Conservation (phyloP, 2,113 vertebrate genomes). For the Felis catus region DNA sequence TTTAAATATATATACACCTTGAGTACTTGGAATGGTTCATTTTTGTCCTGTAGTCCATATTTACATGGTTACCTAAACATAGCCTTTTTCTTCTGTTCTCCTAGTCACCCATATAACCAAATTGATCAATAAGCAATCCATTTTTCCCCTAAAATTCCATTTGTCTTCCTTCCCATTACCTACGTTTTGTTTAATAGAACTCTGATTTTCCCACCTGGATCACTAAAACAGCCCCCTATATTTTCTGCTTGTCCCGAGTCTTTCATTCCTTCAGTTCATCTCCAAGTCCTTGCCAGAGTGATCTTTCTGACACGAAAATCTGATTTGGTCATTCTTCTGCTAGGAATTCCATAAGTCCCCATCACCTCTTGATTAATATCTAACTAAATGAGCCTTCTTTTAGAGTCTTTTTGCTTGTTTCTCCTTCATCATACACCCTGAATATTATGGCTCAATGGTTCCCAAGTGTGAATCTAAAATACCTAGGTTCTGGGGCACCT, state of each 20-base stretch:
- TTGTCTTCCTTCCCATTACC: neutral
- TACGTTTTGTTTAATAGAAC: neutral
- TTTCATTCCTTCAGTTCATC: neutral
- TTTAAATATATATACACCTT: neutral
- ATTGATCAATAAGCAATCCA: neutral
- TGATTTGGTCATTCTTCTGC: neutral
- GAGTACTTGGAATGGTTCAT: neutral
- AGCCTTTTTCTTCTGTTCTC: neutral
- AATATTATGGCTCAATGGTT: neutral
- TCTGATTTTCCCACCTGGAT: neutral
- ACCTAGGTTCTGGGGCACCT: neutral
- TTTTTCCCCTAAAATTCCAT: neutral
- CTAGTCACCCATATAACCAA: neutral
- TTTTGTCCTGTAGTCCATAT: neutral
- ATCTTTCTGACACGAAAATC: constrained; percentile 15
- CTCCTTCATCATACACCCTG: neutral
- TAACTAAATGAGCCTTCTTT: neutral
- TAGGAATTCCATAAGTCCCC: neutral
- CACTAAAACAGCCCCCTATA: neutral
- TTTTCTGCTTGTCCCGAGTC: neutral
- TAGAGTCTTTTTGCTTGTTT: neutral
- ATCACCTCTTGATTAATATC: neutral
- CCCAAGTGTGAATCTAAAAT: constrained; percentile 20
- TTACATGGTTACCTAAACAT: neutral
- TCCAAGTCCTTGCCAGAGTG: neutral